Percentiles rank a stretch among this genome's conserved stretches.
phyloP scores from a whole-genome alignment of 2,797 vertebrate genomes.

The Moxostoma hubbsi region DNA sequence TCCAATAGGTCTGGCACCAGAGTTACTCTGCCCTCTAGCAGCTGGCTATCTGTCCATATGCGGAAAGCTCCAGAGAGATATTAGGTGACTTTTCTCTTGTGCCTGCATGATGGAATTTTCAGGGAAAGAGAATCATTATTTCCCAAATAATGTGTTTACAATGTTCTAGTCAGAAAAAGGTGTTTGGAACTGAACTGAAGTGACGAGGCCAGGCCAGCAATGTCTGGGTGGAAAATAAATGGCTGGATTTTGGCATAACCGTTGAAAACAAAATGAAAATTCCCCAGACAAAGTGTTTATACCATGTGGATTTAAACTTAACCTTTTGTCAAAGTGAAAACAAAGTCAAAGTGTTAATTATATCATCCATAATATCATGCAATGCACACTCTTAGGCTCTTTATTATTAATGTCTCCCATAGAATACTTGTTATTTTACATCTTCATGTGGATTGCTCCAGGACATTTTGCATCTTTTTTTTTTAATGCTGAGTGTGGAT shows the following conservation, averaged over 20 bases:
- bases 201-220: slow-evolving; percentile 22
- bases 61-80: slow-evolving; percentile 33
- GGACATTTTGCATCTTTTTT: not conserved
- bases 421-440: not conserved
- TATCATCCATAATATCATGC: not conserved
- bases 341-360: not conserved
- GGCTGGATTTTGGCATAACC: not conserved
- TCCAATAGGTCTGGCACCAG: slow-evolving; percentile 65
- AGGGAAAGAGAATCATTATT: slow-evolving; percentile 28
- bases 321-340: too few relatives aligned
- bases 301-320: not conserved
- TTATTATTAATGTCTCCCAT: not conserved
- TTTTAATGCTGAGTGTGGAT: not conserved
- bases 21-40: slow-evolving; percentile 58
- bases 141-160: slow-evolving; percentile 41
- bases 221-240: slow-evolving; percentile 34
- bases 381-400: not conserved
- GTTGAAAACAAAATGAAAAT: slow-evolving; percentile 13
- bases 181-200: slow-evolving; percentile 10
- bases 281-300: slow-evolving; percentile 11
- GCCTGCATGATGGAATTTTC: slow-evolving; percentile 48
- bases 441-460: not conserved
- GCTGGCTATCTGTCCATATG: slow-evolving; percentile 47
- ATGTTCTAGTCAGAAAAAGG: slow-evolving; percentile 6
- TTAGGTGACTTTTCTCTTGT: slow-evolving; percentile 43